Evolutionary conservation across 2,113 vertebrate species (phyloP).

Genomic region (Desmodus rotundus): DNA sequence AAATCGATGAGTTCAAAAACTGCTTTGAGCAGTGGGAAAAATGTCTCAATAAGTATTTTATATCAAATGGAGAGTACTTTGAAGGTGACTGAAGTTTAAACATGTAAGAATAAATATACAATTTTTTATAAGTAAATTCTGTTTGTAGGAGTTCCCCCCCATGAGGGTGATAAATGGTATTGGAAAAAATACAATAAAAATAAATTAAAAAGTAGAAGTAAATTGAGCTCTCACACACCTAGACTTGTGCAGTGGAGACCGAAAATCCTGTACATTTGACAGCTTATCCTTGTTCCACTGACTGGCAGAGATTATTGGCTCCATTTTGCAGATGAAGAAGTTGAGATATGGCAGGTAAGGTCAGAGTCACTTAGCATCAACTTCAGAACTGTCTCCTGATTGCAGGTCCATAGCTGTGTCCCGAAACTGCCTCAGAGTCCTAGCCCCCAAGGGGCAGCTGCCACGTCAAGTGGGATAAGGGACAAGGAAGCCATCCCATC

Average conservation of each 20-base stretch:
- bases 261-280: not conserved
- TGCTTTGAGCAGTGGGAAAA: too few relatives aligned
- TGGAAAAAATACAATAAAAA: too few relatives aligned
- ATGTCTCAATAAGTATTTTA: too few relatives aligned
- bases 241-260: not conserved
- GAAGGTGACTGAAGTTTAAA: too few relatives aligned
- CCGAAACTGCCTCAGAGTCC: not conserved
- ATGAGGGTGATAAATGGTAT: too few relatives aligned
- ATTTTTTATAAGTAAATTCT: too few relatives aligned
- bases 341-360: not conserved
- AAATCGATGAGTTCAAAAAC: too few relatives aligned
- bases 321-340: not conserved
- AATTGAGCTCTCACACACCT: not conserved
- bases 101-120: too few relatives aligned
- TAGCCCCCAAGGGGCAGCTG: not conserved
- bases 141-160: too few relatives aligned
- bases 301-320: not conserved
- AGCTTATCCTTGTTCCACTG: not conserved
- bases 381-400: not conserved
- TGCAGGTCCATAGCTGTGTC: not conserved
- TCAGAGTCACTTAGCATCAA: not conserved
- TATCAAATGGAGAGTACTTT: too few relatives aligned
- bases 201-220: too few relatives aligned
- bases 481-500: not conserved
- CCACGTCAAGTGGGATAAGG: not conserved